phyloP scores from a whole-genome alignment of 1,140 invertebrate species.

The Cydia strobilella region DNA sequence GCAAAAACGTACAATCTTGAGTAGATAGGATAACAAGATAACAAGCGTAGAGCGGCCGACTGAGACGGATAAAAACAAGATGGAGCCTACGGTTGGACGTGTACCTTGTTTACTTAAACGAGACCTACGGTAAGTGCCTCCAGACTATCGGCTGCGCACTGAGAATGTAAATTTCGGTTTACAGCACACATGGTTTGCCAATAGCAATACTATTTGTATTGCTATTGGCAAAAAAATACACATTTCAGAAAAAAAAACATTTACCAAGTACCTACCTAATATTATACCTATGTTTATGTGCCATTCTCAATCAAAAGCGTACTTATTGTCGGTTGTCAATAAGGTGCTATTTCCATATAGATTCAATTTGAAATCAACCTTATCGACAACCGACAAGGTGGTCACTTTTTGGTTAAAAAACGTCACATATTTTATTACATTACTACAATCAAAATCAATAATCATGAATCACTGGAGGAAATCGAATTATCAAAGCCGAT shows the following conservation, averaged over 20 bases:
- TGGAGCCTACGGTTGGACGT: constrained; percentile 65
- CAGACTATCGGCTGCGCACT: constrained; percentile 49
- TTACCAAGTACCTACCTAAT: background rate
- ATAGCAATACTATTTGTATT: background rate
- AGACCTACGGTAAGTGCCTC: constrained; percentile 63
- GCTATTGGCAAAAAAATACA: no score
- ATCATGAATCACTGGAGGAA: no score
- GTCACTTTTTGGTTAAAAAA: no score
- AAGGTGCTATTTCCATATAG: no score
- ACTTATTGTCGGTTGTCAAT: no score
- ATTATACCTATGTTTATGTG: no score
- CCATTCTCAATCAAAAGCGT: no score
- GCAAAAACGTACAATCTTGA: constrained; percentile 75
- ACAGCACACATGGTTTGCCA: background rate
- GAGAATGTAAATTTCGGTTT: constrained; percentile 25
- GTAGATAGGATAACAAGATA: constrained; percentile 79
- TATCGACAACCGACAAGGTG: no score
- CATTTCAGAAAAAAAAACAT: background rate
- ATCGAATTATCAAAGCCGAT: no score
- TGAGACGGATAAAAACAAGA: constrained; percentile 75
- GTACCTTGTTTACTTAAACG: constrained; percentile 77
- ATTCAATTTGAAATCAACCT: no score
- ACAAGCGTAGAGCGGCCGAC: constrained; percentile 69
- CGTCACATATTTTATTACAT: no score
- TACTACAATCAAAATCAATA: no score